Base-by-base conservation (phyloP, 2,113 vertebrate species). In the Campylorhamphus procurvoides region DNA sequence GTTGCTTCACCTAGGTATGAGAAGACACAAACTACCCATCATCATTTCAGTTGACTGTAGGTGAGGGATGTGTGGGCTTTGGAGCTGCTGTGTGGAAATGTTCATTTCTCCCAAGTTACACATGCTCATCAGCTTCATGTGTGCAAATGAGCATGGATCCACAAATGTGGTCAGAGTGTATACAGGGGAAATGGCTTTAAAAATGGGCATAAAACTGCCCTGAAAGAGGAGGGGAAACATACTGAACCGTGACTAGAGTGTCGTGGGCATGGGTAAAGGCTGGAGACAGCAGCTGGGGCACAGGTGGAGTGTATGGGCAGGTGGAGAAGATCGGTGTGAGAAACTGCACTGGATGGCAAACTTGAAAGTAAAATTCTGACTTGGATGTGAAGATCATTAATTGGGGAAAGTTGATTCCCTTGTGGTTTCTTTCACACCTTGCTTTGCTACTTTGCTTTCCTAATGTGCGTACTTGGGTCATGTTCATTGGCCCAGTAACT, bases 91-190 rank as follows among this genome's bases (percentile, higher is more conserved):
- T 7, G 27, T 84, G n/a, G 50, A 84, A 71, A 13, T 31, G 29
- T n/a, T 20, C 37, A 73, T 8, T 20, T 73, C 49, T 60, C 53
- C 52, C 0, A 3, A 52, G 33, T 68, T 77, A 46, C 11, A 18
- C 14, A 12, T 3, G 0, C 31, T 75, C 0, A 0, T 40, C 4
- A 15, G 18, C 39, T 52, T 18, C 0, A 0, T 44, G 35, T 64
- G 25, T 80, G 23, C 49, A 40, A n/a, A 75, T 3, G 7, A 67
- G 1, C 8, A 12, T 0, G 3, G 9, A 18, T 49, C 28, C 12
- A 6, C 56, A 75, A 72, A 85, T 37, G 17, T 46, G 29, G 18
- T n/a, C 28, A 59, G 53, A n/a, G 24, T 12, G 17, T 31, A 29
- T 19, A 25, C 39, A 25, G 18, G 50, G 22, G 72, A 94, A 82